Evolutionary conservation across 2,113 vertebrate species (phyloP), one percentile per base, ranked within the genome.

Genomic region (Notarius lentiginosus): DNA sequence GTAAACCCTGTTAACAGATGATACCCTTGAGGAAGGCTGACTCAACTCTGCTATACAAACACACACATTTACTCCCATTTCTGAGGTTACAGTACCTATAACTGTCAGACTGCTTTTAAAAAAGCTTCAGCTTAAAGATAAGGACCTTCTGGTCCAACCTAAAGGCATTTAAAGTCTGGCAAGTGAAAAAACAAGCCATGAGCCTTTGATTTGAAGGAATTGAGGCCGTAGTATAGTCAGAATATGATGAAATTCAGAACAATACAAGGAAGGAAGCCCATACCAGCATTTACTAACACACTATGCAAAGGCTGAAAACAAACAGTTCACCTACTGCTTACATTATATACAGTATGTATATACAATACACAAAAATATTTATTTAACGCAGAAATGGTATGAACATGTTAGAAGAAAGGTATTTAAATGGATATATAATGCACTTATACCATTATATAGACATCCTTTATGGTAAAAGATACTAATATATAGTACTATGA

Each of bases 211-310:
- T 60, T 49, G 7, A 22, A 85, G 56, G 63, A 87, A 87, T 86
- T 85, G 86, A 91, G 76, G 84, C 56, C 34, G 58, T 30, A 61
- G 12, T 82, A n/a, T 56, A 51, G 79, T 87, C 73, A 75, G 56
- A 88, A 82, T 14, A 24, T 22, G 82, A 76, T 56, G 1, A 84
- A 77, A 55, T 14, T 49, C 58, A 15, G 77, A 84, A 90, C 88
- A 91, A 91, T 89, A 82, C 79, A 72, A 34, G 90, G 90, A 90
- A 91, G 88, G 90, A 91, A 89, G 70, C 76, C 34, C 73, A 51
- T 60, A 17, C 24, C n/a, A 51, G 77, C 70, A 72, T 76, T 87
- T 70, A 77, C 66, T 60, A 87, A 87, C 66, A 47, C 79, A 70
- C 86, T 77, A 87, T 79, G 82, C 84, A 75, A 70, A 84, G 68